Evolutionary conservation across 2,797 vertebrate genomes (phyloP).

Genomic region (Cheirogaleus major): DNA sequence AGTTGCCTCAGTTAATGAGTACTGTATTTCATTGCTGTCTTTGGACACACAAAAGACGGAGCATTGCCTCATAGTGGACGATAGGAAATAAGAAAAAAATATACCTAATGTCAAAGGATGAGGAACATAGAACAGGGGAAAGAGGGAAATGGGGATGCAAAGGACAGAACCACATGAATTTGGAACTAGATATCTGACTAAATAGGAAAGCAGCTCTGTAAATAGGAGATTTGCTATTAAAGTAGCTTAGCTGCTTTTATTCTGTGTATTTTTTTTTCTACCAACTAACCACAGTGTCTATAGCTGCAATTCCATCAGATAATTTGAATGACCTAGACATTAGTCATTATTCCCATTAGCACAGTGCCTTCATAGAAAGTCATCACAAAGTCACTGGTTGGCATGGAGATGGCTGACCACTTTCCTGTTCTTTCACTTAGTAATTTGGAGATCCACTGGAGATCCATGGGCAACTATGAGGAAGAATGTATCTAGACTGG

Average conservation of each 20-base stretch:
- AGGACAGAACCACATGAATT: background rate
- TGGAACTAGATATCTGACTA: background rate
- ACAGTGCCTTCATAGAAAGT: background rate
- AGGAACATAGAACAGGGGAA: background rate
- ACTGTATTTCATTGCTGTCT: background rate
- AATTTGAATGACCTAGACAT: background rate
- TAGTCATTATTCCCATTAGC: background rate
- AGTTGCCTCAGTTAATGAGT: background rate
- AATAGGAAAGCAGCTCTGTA: background rate
- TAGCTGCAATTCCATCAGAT: background rate
- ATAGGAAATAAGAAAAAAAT: background rate
- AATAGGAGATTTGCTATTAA: background rate
- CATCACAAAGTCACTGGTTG: background rate
- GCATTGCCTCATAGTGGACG: background rate
- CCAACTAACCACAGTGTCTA: background rate
- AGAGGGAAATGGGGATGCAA: background rate
- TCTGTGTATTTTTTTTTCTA: background rate
- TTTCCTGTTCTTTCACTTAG: background rate
- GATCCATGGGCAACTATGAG: background rate
- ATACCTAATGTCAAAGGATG: background rate
- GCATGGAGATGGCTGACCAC: background rate
- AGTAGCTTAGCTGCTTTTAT: background rate
- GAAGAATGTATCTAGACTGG: background rate
- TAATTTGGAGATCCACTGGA: background rate
- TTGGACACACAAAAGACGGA: background rate